These are phyloP conservation scores for Drosophila crucigera DNA, from an alignment of 2,888 invertebrate species.

Conservation along the genomic window DNA sequence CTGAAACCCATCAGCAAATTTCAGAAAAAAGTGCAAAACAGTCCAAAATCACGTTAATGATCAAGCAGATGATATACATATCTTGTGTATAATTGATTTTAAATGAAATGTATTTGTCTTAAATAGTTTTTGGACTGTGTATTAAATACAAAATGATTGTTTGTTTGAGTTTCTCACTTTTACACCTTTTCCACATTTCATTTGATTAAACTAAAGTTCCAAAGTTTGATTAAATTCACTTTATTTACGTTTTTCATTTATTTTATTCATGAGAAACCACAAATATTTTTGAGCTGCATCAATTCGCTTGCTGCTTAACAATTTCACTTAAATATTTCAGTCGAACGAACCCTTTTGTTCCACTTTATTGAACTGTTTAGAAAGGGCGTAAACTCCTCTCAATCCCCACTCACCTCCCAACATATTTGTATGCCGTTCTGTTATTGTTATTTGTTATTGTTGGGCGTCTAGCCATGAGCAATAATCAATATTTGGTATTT, in stretches of 20 bases:
- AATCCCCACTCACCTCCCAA: neutral
- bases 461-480: conserved; percentile 60
- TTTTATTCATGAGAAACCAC: conserved; percentile 35
- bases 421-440: conserved; percentile 16
- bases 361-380: conserved; percentile 32
- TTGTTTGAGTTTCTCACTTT: neutral
- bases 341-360: conserved; percentile 36
- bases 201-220: conserved; percentile 39
- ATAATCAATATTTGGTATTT: conserved; percentile 68
- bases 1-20: conserved; percentile 38
- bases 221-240: conserved; percentile 20
- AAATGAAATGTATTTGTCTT: neutral
- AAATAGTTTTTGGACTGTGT: neutral
- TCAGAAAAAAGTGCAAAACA: neutral
- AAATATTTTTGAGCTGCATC: conserved; percentile 12
- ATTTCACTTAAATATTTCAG: conserved; percentile 30
- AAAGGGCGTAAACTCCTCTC: neutral
- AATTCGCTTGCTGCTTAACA: conserved; percentile 21
- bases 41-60: neutral
- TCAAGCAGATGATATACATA: neutral
- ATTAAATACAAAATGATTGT: neutral
- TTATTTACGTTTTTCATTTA: conserved; percentile 23
- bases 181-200: conserved; percentile 16
- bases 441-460: conserved; percentile 50
- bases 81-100: neutral